Evolutionary conservation across 1,140 invertebrate genomes (phyloP).

Genomic region (Bradysia coprophila): DNA sequence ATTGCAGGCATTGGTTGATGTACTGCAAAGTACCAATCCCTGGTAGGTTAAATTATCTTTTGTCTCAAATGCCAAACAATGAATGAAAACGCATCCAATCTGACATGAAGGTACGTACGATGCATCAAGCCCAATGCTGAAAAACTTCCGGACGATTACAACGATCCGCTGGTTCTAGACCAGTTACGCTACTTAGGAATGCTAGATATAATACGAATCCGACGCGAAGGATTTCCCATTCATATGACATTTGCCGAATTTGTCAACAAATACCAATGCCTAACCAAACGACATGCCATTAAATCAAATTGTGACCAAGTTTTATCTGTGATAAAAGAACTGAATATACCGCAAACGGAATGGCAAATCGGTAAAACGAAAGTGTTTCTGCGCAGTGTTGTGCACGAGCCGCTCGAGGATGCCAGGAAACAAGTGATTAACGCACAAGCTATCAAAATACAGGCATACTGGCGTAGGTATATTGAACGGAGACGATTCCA

Average conservation of each 20-base stretch:
- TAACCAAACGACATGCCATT: constrained; percentile 11
- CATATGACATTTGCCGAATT: constrained; percentile 68
- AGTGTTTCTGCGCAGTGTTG: constrained; percentile 68
- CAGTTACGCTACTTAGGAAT: constrained; percentile 89
- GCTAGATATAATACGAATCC: constrained; percentile 87
- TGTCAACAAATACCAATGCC: constrained; percentile 32
- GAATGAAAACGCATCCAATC: not conserved
- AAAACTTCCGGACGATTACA: constrained; percentile 70
- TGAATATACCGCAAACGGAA: constrained; percentile 45
- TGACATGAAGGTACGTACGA: constrained; percentile 56
- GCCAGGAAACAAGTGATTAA: constrained; percentile 45
- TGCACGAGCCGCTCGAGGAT: constrained; percentile 79
- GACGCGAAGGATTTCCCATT: constrained; percentile 83
- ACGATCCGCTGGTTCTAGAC: constrained; percentile 66
- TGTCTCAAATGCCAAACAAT: not conserved
- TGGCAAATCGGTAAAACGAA: constrained; percentile 87
- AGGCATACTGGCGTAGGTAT: constrained; percentile 54
- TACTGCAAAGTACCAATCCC: constrained; percentile 76
- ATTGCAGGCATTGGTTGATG: constrained; percentile 77
- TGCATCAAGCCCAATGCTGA: constrained; percentile 89
- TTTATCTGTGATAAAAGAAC: constrained; percentile 30
- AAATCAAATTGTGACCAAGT: constrained; percentile 8
- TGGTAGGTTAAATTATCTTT: constrained; percentile 43
- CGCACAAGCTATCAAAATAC: constrained; percentile 55
- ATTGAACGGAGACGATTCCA: constrained; percentile 44